Evolutionary conservation across 2,797 vertebrate species (phyloP), one percentile per base, ranked within the genome.

Genomic region (Sebastolobus alascanus): DNA sequence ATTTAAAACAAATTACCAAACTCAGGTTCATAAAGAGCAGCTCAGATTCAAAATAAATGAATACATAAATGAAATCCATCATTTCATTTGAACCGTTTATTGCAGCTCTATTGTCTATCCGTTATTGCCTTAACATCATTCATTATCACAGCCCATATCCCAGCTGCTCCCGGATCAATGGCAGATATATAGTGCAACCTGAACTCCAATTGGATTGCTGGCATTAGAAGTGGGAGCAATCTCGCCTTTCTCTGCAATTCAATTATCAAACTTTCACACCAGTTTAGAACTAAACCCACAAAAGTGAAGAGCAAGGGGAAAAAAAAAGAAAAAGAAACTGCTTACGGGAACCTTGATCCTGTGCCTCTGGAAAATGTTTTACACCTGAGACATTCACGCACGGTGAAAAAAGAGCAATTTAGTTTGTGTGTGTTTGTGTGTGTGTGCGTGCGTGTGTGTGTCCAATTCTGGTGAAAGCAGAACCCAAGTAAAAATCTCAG

Each of bases 101-200:
- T 80, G 71, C 77, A 29, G 75, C 68, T 66, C 80, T 37, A 56
- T 58, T 77, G 69, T 46, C 56, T 84, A 75, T 73, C 81, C 11
- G 65, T 85, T 89, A 89, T 76, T 77, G 80, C 85, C 55, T 70
- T 83, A 79, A 89, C 83, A 73, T 82, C 6, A 61, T 91, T 91
- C 87, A 75, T 90, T 87, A 87, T 77, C 70, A 43, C 71, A 68
- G 77, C 82, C 82, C 72, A 67, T 68, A 84, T 80, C 79, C 83
- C 88, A 90, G 90, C 90, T 92, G 92, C 89, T 86, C 60, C 66
- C 6, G 27, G 91, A 93, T 93, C 92, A 91, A 93, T 92, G 88
- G 75, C 68, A 90, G 84, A 92, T 90, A 91, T 92, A 91, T 84
- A 74, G 91, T 67, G 68, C 70, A 66, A 79, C 80, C 84, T 87